Percentiles rank a stretch among this genome's conserved stretches.
These are phyloP conservation scores for Gymnoscopelus braueri DNA, from an alignment of 2,797 vertebrate genomes.

Conservation along the genomic window DNA sequence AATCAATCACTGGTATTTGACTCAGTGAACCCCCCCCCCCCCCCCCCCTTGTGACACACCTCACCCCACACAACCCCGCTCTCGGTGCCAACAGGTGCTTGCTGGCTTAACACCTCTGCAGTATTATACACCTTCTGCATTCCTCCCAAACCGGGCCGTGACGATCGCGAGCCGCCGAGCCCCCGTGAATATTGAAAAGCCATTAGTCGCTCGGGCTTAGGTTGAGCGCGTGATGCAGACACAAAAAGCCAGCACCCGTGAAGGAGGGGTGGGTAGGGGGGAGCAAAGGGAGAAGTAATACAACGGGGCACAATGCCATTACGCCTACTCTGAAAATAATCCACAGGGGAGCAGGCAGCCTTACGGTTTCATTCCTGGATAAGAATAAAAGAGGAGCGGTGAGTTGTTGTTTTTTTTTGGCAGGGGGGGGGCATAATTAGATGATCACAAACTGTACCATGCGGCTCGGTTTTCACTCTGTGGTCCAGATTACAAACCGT, in stretches of 20 bases:
- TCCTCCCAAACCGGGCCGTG: conserved; percentile 9
- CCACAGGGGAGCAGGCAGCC: conserved; percentile 75
- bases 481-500: conserved; percentile 92
- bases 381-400: conserved; percentile 81
- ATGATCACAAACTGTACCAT: conserved; percentile 87
- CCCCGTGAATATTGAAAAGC: conserved; percentile 49
- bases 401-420: conserved; percentile 43
- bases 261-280: conserved; percentile 41
- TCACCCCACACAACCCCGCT: not conserved
- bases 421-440: conserved; percentile 83
- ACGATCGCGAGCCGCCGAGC: not conserved
- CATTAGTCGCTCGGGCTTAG: conserved; percentile 46
- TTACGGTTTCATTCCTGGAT: conserved; percentile 81
- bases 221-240: conserved; percentile 53
- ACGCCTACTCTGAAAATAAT: conserved; percentile 78
- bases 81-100: conserved; percentile 39
- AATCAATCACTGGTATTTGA: conserved; percentile 27
- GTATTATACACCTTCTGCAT: conserved; percentile 3
- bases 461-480: conserved; percentile 88
- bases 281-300: conserved; percentile 68
- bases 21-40: conserved; percentile 9
- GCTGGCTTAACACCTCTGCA: conserved; percentile 13
- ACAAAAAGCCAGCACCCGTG: conserved; percentile 53
- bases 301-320: conserved; percentile 74
- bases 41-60: conserved; percentile 20